Evolutionary conservation across 2,888 invertebrate genomes (phyloP), one percentile per base, ranked within the genome.

Genomic region (Meta bourneti): DNA sequence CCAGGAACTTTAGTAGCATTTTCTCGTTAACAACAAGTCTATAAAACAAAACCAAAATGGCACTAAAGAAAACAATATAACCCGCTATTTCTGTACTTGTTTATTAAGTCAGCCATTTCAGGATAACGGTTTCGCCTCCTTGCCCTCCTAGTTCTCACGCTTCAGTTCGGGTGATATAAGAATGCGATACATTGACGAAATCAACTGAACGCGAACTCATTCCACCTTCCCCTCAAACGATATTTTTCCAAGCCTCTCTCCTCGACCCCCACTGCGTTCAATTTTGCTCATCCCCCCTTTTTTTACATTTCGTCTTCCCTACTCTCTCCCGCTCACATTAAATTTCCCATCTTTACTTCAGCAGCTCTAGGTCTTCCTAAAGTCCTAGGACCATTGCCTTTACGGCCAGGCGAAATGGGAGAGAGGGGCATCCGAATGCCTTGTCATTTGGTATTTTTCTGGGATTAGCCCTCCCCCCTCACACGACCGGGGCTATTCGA

Each of bases 371-470:
- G 86, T 81, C 90, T 86, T 81, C 72, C 86, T 82, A 86, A 86
- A 91, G 90, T 91, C 86, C 84, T 89, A 80, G 88, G 88, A 74
- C 88, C 81, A 90, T 90, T 90, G 90, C 90, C 79, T 91, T 91
- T 91, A 91, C 91, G 82, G 87, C 91, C 87, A 51, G 72, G 20
- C 83, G 78, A 89, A 89, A 89, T 88, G 84, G 88, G 85, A 51
- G 74, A 52, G 84, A 19, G 51, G 71, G 80, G 81, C 71, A 75
- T 61, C 34, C 69, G 79, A 89, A 89, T 85, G 91, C 80, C 80
- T 92, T 92, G 91, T 92, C 91, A 89, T 92, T 92, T 92, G 88
- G 91, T 92, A 84, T 89, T 88, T 89, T 89, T 88, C 91, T 89
- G 52, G 91, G 91, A 92, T 92, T 92, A 92, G 88, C 81, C 86